Evolutionary conservation across 2,888 invertebrate genomes (phyloP).

Genomic region (Agrochola lota): DNA sequence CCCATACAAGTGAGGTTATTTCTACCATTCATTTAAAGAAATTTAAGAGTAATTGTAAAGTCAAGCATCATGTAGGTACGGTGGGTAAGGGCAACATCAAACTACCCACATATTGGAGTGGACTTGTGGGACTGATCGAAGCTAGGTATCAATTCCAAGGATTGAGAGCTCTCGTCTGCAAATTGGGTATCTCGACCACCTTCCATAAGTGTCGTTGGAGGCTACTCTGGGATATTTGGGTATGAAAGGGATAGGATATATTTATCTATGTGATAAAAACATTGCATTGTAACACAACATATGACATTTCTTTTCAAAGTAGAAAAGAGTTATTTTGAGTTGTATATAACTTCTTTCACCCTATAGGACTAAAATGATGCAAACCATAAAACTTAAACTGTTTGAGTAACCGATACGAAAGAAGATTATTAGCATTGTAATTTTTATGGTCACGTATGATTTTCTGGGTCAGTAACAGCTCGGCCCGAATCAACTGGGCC

Average conservation of each 20-base stretch:
- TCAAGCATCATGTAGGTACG: not conserved
- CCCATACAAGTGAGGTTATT: not conserved
- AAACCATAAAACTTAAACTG: not conserved
- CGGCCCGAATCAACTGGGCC: too few relatives aligned
- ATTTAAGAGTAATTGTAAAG: not conserved
- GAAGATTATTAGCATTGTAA: not conserved
- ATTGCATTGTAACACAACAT: not conserved
- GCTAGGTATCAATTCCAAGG: slow-evolving; percentile 23
- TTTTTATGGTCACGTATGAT: not conserved
- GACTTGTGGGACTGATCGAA: not conserved
- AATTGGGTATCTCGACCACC: slow-evolving; percentile 44
- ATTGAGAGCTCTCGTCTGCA: slow-evolving; percentile 27
- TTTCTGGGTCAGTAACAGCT: not conserved
- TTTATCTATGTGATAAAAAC: not conserved
- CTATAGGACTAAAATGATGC: not conserved
- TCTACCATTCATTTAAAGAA: not conserved
- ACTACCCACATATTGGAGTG: slow-evolving; percentile 7
- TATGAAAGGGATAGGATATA: not conserved
- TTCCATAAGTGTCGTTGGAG: slow-evolving; percentile 10
- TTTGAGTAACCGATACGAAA: not conserved
- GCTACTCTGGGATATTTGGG: not conserved
- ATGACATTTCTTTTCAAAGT: not conserved
- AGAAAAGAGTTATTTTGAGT: not conserved
- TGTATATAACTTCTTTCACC: not conserved
- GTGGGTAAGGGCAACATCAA: not conserved